phyloP scores from a whole-genome alignment of 2,888 invertebrate species.

The Conchocele bisecta region DNA sequence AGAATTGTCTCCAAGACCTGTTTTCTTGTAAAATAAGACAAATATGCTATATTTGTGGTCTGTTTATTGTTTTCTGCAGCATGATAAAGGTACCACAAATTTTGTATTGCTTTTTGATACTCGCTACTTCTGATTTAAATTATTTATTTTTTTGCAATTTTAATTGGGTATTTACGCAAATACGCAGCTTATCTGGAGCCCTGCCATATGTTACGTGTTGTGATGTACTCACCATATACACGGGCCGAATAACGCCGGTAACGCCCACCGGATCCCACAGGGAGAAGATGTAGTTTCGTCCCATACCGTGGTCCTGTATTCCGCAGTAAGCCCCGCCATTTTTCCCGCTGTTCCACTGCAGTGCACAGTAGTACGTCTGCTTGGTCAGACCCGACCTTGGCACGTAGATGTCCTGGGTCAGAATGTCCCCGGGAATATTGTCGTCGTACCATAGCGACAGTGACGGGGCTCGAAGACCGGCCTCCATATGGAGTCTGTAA shows the following conservation, averaged over 20 bases:
- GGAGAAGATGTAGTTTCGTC: conserved; percentile 65
- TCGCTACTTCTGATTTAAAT: too few relatives aligned
- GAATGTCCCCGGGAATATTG: conserved; percentile 59
- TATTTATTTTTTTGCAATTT: too few relatives aligned
- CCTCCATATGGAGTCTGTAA: too few relatives aligned
- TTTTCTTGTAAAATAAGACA: too few relatives aligned
- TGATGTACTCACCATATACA: conserved; percentile 46
- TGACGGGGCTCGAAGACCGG: conserved; percentile 67
- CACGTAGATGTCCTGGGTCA: conserved; percentile 63
- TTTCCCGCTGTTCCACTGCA: conserved; percentile 63
- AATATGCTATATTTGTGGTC: too few relatives aligned
- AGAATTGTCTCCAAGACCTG: too few relatives aligned
- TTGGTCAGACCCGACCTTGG: conserved; percentile 57
- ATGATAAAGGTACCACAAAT: too few relatives aligned
- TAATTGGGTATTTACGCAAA: too few relatives aligned
- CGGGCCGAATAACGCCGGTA: conserved; percentile 36
- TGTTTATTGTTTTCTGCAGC: too few relatives aligned
- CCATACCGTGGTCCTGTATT: conserved; percentile 64
- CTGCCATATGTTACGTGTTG: too few relatives aligned
- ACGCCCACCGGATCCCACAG: conserved; percentile 60
- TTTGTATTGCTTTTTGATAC: too few relatives aligned
- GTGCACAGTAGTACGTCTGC: conserved; percentile 66
- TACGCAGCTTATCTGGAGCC: too few relatives aligned
- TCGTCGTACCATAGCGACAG: conserved; percentile 59
- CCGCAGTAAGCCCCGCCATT: conserved; percentile 70